Conservation (phyloP, 1,140 invertebrate genomes). For the Globodera rostochiensis region DNA sequence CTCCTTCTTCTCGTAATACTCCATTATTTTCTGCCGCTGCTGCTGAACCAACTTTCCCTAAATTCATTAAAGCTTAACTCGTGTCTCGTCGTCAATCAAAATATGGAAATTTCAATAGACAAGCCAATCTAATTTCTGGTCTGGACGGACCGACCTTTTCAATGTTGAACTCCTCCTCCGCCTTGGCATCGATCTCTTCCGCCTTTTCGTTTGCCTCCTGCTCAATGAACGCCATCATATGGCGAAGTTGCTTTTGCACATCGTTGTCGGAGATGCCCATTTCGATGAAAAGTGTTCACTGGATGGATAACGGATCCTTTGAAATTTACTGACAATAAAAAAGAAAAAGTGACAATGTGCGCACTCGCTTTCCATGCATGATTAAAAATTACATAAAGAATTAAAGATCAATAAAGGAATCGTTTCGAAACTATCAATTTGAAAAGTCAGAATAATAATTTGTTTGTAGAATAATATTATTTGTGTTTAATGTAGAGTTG, state of each 20-base stretch:
- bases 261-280: slow-evolving; percentile 71
- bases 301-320: background rate
- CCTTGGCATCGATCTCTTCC: slow-evolving; percentile 99
- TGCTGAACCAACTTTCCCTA: slow-evolving; percentile 90
- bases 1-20: slow-evolving; percentile 97
- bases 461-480: background rate
- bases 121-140: background rate
- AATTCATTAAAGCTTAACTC: slow-evolving; percentile 24
- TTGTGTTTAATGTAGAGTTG: background rate
- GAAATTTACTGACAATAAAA: background rate
- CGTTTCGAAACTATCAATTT: background rate
- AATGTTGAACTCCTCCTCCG: slow-evolving; percentile 99
- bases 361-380: background rate
- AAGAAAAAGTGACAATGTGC: slow-evolving; percentile 14
- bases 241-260: slow-evolving; percentile 87
- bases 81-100: background rate
- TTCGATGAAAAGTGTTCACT: slow-evolving; percentile 16
- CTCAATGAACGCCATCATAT: slow-evolving; percentile 99
- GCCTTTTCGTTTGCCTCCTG: slow-evolving; percentile 99
- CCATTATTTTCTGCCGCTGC: slow-evolving; percentile 97
- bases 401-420: slow-evolving; percentile 31
- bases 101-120: too few species aligned
- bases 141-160: slow-evolving; percentile 70
- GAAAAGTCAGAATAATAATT: background rate
- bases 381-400: slow-evolving; percentile 3